Percentiles rank a stretch among this genome's conserved stretches.
phyloP scores from a whole-genome alignment of 2,888 invertebrate species.

The Cephus rjabovi region DNA sequence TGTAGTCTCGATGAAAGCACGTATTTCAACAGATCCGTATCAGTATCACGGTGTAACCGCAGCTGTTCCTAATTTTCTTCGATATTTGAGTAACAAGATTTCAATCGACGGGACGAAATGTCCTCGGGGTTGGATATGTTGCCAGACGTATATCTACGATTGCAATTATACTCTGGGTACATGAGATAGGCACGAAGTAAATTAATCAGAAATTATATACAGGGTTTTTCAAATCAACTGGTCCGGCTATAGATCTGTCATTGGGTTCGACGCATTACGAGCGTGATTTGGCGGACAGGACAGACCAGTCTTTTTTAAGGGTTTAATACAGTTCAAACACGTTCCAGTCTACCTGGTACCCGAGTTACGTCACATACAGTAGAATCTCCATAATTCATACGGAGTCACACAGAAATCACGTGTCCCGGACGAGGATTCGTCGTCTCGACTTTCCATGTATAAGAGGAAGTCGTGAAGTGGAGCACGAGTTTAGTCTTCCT shows the following conservation, averaged over 20 bases:
- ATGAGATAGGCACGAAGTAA: neutral
- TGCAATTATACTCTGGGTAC: neutral
- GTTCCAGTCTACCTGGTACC: neutral
- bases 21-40: neutral
- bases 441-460: neutral
- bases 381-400: neutral
- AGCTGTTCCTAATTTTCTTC: neutral
- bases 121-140: neutral
- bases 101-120: neutral
- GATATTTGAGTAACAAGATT: neutral
- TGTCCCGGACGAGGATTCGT: neutral
- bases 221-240: neutral
- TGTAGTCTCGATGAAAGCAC: neutral
- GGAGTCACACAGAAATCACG: neutral
- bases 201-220: neutral
- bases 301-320: neutral
- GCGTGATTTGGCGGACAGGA: neutral
- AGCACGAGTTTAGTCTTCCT: conserved; percentile 49
- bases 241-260: neutral
- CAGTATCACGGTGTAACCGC: neutral
- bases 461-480: neutral
- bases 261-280: neutral
- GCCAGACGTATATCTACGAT: neutral
- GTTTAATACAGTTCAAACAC: neutral
- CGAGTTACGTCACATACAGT: neutral